Evolutionary conservation across 2,888 invertebrate genomes (phyloP).

Genomic region (Pristionchus maxplancki): DNA sequence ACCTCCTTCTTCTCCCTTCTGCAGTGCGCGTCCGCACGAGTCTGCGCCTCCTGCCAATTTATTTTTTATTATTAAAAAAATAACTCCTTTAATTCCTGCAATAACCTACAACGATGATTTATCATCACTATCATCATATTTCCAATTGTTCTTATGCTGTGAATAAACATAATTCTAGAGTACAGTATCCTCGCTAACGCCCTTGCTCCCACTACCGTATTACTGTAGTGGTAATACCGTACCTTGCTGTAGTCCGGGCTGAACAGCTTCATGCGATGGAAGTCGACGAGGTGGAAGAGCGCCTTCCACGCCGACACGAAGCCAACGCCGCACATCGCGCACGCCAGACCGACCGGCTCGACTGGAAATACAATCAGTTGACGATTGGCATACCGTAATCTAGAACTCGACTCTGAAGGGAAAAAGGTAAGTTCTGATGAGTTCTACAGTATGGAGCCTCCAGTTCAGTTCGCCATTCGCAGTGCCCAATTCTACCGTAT

Average conservation of each 20-base stretch:
- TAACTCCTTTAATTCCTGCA: background rate
- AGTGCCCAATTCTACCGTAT: background rate
- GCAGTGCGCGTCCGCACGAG: background rate
- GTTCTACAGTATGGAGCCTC: no score
- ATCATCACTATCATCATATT: background rate
- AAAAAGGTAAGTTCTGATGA: no score
- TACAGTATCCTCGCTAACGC: no score
- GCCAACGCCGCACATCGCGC: background rate
- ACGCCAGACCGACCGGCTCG: background rate
- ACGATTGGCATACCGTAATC: background rate
- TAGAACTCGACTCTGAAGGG: background rate
- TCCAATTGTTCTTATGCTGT: no score
- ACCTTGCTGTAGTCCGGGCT: background rate
- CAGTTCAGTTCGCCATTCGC: background rate
- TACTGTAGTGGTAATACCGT: background rate
- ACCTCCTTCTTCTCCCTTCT: background rate
- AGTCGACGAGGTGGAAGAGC: constrained; percentile 26
- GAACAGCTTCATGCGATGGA: constrained; percentile 38
- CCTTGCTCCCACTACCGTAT: background rate
- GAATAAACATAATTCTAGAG: no score
- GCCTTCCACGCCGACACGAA: constrained; percentile 17
- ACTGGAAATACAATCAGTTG: background rate
- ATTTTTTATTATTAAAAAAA: background rate
- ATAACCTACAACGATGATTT: background rate
- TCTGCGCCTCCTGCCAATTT: background rate